Base-by-base conservation (phyloP, 2,113 vertebrate species). In the Pteruthius melanotis region DNA sequence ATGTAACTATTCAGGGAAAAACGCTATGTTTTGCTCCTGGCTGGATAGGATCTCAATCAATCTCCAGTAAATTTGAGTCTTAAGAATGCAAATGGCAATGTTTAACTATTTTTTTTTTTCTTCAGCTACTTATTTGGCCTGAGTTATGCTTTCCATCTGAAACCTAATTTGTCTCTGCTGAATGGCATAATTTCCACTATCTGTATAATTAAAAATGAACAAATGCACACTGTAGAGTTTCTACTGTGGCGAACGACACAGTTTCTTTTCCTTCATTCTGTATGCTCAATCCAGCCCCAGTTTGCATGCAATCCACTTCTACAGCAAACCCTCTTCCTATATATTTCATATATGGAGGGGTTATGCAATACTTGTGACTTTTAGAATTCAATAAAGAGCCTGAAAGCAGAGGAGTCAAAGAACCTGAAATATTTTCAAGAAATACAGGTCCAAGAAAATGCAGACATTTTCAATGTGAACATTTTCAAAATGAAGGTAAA, bases 401-500 rank as follows among this genome's bases (percentile, higher is more conserved):
- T 90, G 31, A 84, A 52, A 86, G 42, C 22, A 52, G 37, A 59
- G 19, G 12, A 83, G 12, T 6, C 90, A 71, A 88, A 74, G 80
- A 56, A 91, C 64, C 26, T 56, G 47, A 87, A 78, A 70, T 79
- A 93, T 42, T 92, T 11, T 19, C 31, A 49, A 93, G 80, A 95
- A 90, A 64, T 75, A 79, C 3, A 9, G 5, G 40, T 64, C 54
- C 44, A 87, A 83, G 39, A 6, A 35, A 89, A 87, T 71, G 24
- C 2, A 15, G n/a, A 42, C 45, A 56, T 90, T 94, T 90, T 71
- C 60, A 89, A 21, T 70, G 59, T 74, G 9, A 56, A 6, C 27
- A 35, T 86, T 93, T 95, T 90, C 15, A 60, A 90, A 94, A 85
- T 54, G 18, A 71, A 72, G 40, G 69, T 49, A 94, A 94, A 85